phyloP scores from a whole-genome alignment of 2,888 invertebrate genomes.

The Panzeria rudis region DNA sequence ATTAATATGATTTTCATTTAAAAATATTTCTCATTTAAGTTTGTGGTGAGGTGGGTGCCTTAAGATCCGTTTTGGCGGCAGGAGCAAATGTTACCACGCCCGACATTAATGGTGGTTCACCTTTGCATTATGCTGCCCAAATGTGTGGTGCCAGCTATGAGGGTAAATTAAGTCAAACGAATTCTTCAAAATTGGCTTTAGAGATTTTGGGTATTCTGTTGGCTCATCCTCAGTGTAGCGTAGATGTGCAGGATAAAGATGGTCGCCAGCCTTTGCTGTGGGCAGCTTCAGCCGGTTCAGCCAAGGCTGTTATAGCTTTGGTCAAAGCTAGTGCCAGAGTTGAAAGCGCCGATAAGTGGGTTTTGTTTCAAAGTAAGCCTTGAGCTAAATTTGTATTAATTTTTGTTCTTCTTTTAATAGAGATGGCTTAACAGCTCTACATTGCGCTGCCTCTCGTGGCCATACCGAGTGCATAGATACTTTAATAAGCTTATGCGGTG shows the following conservation, averaged over 20 bases:
- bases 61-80: conserved; percentile 92
- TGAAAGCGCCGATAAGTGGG: conserved; percentile 90
- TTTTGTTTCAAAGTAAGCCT: conserved; percentile 31
- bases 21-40: conserved; percentile 85
- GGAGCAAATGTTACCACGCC: conserved; percentile 95
- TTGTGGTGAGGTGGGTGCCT: conserved; percentile 95
- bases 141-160: conserved; percentile 94
- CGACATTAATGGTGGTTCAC: conserved; percentile 97
- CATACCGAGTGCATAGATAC: conserved; percentile 96
- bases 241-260: conserved; percentile 95
- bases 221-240: conserved; percentile 90
- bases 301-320: conserved; percentile 94
- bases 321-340: conserved; percentile 94
- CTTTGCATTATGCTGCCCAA: conserved; percentile 98
- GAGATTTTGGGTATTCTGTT: conserved; percentile 91
- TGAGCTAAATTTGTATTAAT: neutral
- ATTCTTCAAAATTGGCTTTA: conserved; percentile 81
- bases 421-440: conserved; percentile 97
- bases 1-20: neutral
- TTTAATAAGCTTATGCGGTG: conserved; percentile 93
- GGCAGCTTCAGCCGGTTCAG: conserved; percentile 98
- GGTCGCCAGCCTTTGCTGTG: conserved; percentile 97
- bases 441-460: conserved; percentile 98
- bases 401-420: conserved; percentile 82
- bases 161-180: conserved; percentile 83